Conservation (phyloP, 2,113 vertebrate species). For the Rhineura floridana region DNA sequence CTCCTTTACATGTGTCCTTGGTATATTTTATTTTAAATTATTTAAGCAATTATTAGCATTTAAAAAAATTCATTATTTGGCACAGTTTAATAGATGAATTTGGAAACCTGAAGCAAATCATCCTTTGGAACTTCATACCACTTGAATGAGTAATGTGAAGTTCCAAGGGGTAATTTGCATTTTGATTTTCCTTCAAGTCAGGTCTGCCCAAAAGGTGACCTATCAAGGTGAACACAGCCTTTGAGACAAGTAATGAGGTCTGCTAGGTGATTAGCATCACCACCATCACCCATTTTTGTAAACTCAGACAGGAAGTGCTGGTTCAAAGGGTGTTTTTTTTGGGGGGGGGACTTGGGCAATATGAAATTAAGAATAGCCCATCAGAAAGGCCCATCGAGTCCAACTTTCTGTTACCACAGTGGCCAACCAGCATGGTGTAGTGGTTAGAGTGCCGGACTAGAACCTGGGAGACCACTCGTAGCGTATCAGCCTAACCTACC, state of each 20-base stretch:
- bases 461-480: too few relatives aligned
- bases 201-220: background rate
- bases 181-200: slow-evolving; percentile 10
- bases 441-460: too few relatives aligned
- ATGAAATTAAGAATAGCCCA: too few relatives aligned
- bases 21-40: background rate
- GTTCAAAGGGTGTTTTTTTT: background rate
- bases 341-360: background rate
- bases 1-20: slow-evolving; percentile 18
- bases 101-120: slow-evolving; percentile 10
- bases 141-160: slow-evolving; percentile 14
- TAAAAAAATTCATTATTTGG: background rate
- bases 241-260: background rate
- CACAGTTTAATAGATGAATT: slow-evolving; percentile 2
- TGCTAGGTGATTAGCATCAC: background rate
- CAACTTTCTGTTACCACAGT: too few relatives aligned
- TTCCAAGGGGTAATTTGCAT: slow-evolving; percentile 12
- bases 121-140: background rate
- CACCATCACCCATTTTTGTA: background rate
- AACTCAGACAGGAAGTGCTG: background rate
- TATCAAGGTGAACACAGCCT: background rate
- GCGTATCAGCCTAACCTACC: too few relatives aligned
- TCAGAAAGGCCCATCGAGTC: too few relatives aligned
- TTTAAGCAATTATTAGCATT: background rate
- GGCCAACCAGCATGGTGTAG: too few relatives aligned